These are phyloP conservation scores for Molorchus minor DNA, from an alignment of 2,888 invertebrate species.

Conservation along the genomic window DNA sequence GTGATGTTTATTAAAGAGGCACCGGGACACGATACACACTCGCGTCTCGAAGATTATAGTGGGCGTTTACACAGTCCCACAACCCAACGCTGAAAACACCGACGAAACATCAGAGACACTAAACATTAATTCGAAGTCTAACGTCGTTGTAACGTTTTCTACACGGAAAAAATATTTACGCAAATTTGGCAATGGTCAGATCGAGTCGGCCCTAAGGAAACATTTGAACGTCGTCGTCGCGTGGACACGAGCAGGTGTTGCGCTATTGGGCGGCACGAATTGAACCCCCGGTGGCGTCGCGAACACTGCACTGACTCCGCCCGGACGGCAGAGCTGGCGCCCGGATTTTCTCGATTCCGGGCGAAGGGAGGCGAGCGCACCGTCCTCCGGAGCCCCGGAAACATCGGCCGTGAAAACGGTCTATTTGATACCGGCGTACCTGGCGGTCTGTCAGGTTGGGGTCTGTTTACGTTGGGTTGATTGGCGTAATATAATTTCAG, in stretches of 20 bases:
- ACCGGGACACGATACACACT: conserved; percentile 12
- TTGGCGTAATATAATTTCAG: conserved; percentile 29
- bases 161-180: conserved; percentile 39
- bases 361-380: conserved; percentile 40
- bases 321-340: conserved; percentile 53
- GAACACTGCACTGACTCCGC: conserved; percentile 59
- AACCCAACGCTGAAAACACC: conserved; percentile 15
- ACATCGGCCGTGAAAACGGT: conserved; percentile 48
- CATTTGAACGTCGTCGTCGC: conserved; percentile 33
- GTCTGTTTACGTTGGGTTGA: conserved; percentile 24
- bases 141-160: conserved; percentile 37
- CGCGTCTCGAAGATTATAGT: conserved; percentile 4
- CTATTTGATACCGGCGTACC: conserved; percentile 32
- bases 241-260: conserved; percentile 53
- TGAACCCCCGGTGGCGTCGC: conserved; percentile 51
- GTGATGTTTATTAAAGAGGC: conserved; percentile 21
- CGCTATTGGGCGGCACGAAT: conserved; percentile 47
- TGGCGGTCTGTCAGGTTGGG: conserved; percentile 36
- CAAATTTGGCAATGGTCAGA: conserved; percentile 13
- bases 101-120: conserved; percentile 27
- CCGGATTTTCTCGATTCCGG: conserved; percentile 43
- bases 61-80: conserved; percentile 13
- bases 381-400: conserved; percentile 47
- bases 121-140: conserved; percentile 24
- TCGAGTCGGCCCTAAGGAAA: conserved; percentile 3